phyloP scores from a whole-genome alignment of 2,797 vertebrate species.

The Avahi laniger region DNA sequence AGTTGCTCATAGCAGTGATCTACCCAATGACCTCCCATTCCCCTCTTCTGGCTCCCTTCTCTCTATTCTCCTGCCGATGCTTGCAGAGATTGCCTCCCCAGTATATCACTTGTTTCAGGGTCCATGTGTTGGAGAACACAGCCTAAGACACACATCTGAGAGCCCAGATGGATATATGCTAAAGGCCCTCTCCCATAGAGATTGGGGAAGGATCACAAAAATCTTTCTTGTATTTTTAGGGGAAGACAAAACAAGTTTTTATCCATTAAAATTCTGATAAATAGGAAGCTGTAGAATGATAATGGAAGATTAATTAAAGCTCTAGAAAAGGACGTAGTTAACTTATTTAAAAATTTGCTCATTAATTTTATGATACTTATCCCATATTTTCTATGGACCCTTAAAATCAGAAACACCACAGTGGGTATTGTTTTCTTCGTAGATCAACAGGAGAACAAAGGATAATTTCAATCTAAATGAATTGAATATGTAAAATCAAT shows the following conservation, averaged over 20 bases:
- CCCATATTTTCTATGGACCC: neutral
- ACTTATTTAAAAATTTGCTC: slow-evolving; percentile 31
- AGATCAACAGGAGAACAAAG: slow-evolving; percentile 27
- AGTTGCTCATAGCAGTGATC: neutral
- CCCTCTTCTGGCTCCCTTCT: neutral
- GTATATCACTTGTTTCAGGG: neutral
- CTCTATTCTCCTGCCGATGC: neutral
- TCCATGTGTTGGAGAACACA: neutral
- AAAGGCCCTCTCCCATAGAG: neutral
- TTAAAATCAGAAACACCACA: slow-evolving; percentile 27
- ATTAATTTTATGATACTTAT: slow-evolving; percentile 49
- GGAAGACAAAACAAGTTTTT: neutral
- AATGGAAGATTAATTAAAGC: slow-evolving; percentile 7
- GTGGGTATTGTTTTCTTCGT: neutral
- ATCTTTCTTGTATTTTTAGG: neutral
- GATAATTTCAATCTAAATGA: slow-evolving; percentile 14
- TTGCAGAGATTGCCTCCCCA: neutral
- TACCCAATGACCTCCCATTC: neutral
- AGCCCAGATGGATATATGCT: neutral
- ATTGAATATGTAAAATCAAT: slow-evolving; percentile 28
- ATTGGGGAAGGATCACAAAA: neutral
- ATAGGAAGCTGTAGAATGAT: neutral
- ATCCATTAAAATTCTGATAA: neutral
- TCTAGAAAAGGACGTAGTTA: slow-evolving; percentile 53
- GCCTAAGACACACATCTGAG: neutral